Evolutionary conservation across 2,797 vertebrate species (phyloP), one percentile per base, ranked within the genome.

Genomic region (Pipistrellus pipistrellus): DNA sequence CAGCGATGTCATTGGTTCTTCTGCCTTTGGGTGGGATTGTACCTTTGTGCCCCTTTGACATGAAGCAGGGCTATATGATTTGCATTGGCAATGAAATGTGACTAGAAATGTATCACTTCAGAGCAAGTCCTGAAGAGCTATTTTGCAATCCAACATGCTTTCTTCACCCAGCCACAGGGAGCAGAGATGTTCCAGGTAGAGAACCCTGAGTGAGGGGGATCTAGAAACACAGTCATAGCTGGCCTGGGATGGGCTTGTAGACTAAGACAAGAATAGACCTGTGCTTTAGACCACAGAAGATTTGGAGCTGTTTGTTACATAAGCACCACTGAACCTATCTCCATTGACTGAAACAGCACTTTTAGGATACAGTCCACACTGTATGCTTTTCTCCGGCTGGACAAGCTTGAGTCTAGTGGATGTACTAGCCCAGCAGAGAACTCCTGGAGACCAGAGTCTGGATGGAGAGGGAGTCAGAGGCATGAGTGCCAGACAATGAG

Each of bases 231-330:
- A 80, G 27, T 88, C 44, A 38, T 8, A 77, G 20, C 48, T 62
- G 41, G 64, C 51, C 25, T 23, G 10, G 20, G 20, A 21, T 62
- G 68, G 20, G n/a, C 20, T 66, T 59, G 14, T 62, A 72, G 64
- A 83, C 84, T 17, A 85, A 95, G 6, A 15, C 77, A 84, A 46
- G 81, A 27, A 51, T 7, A 94, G 81, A 68, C 20, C 15, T 94
- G 68, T 59, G 55, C 69, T 89, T 84, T 85, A 30, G 73, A 72
- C 21, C 32, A 21, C 12, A 27, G 64, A 35, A 41, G 51, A 17
- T 88, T 59, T 80, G 32, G 32, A 73, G 71, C 32, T 30, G 2
- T 87, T 85, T 18, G 3, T 91, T 62, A 83, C 25, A n/a, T 6
- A 41, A 83, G 27, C 53, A 66, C 81, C 57, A 13, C 64, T 13